Evolutionary conservation across 64 coral and sea anemone species (phyloP).

Genomic region (Montipora capricornis): DNA sequence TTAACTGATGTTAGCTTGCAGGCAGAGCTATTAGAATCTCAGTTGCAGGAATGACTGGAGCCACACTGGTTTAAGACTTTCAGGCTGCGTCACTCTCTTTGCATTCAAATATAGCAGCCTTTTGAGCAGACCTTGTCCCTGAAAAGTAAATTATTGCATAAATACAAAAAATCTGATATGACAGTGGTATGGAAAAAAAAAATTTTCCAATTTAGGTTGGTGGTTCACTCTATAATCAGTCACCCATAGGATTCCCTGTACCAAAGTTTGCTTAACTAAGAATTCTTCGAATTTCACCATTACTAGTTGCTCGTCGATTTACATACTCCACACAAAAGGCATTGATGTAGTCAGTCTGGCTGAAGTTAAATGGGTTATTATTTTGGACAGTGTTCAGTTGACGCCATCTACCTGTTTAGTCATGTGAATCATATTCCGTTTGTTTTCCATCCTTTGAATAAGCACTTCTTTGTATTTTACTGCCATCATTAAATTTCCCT

Average conservation of each 20-base stretch:
- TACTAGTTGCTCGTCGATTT: background rate
- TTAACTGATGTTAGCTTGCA: background rate
- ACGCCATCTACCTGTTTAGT: constrained; percentile 2
- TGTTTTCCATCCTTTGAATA: background rate
- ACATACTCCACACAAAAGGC: background rate
- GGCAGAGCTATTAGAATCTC: background rate
- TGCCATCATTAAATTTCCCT: background rate
- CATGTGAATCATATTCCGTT: background rate
- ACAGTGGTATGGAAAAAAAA: too few relatives aligned
- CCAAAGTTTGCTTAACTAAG: too few relatives aligned
- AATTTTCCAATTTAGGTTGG: too few relatives aligned
- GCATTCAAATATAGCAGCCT: constrained; percentile 12
- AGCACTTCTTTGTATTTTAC: constrained; percentile 15
- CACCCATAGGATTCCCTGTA: too few relatives aligned
- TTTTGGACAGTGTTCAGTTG: too few relatives aligned
- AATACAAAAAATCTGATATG: too few relatives aligned
- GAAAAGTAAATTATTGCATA: background rate
- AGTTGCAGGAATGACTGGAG: constrained; percentile 14
- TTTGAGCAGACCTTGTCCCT: constrained; percentile 23
- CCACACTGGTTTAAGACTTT: constrained; percentile 10
- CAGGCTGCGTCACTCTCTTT: constrained; percentile 19
- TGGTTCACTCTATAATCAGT: too few relatives aligned
- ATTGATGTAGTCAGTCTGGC: too few relatives aligned
- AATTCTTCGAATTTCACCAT: background rate
- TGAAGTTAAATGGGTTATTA: too few relatives aligned